Base-by-base conservation (phyloP, 2,113 vertebrate genomes). In the Anas platyrhynchos region DNA sequence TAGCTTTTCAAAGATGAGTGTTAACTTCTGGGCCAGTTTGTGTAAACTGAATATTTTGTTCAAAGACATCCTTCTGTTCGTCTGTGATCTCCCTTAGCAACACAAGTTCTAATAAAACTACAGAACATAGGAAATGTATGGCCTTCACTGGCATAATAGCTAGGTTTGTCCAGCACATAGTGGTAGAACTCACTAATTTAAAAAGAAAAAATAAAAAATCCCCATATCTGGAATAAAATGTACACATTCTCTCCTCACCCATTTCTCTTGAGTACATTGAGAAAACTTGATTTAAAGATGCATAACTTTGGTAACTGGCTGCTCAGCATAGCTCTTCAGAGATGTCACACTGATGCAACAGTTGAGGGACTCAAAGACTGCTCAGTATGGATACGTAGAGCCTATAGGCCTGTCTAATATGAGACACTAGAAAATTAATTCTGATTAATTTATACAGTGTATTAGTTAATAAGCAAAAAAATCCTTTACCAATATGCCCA, bases 381-480 rank as follows among this genome's bases (percentile, higher is more conserved):
- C 12, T 73, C 29, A 36, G 17, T 63, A 66, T n/a, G 79, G 83
- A 83, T 50, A 83, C 36, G 58, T 11, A 66, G 50, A 86, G 32
- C 34, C 48, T 89, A 54, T 3, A 93, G 78, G 58, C 23, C 68
- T 77, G 27, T 0, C 0, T 77, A 93, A 80, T 4, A 46, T 23
- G 22, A 46, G 80, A 77, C 76, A 94, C 86, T 94, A 77, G 80
- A 88, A 96, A 92, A 93, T 77, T 59, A 91, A 73, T 61, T 89
- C 52, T 65, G 79, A 87, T 82, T 89, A 52, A 86, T 74, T 83
- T 77, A n/a, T 74, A 77, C 48, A 77, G 44, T 80, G 55, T 36
- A 62, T 90, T 88, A 93, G 41, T 58, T 80, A 89, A 91, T 95
- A 96, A 94, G 63, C 31, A 88, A 94, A 94, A 77, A 91, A 80